A percentile compares a stretch with the other conserved stretches of the same genome.
Evolutionary conservation across 2,113 vertebrate species (phyloP).

Genomic region (Butastur rufipennis): DNA sequence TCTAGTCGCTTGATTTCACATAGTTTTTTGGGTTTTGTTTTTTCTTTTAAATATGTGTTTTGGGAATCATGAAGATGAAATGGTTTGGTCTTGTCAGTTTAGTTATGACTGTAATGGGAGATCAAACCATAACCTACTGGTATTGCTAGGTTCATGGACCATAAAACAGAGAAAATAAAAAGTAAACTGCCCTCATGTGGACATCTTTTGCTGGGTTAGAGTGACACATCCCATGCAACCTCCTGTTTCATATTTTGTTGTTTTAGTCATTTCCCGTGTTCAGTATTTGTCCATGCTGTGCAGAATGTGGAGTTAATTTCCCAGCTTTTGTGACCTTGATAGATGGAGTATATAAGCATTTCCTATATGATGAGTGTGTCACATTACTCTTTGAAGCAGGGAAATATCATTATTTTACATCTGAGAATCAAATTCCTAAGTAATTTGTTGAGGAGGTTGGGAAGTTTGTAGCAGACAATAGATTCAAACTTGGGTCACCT

Average conservation of each 20-base stretch:
- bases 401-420: neutral
- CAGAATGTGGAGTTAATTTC: slow-evolving; percentile 44
- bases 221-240: neutral
- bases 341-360: neutral
- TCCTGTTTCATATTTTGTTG: slow-evolving; percentile 9
- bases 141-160: neutral
- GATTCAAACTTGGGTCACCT: neutral
- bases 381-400: neutral
- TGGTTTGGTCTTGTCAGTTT: neutral
- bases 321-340: neutral
- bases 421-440: neutral
- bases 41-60: neutral
- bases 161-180: neutral
- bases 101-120: neutral
- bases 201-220: neutral
- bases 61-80: neutral
- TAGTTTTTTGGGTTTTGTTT: neutral
- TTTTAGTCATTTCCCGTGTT: neutral
- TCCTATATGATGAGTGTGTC: neutral
- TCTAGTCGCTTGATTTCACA: neutral
- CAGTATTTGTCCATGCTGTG: neutral
- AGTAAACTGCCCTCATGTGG: neutral
- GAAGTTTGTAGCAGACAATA: neutral
- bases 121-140: neutral
- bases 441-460: neutral